A percentile compares a stretch with the other conserved stretches of the same genome.
phyloP scores from a whole-genome alignment of 2,797 vertebrate species.

The Synanceia verrucosa region DNA sequence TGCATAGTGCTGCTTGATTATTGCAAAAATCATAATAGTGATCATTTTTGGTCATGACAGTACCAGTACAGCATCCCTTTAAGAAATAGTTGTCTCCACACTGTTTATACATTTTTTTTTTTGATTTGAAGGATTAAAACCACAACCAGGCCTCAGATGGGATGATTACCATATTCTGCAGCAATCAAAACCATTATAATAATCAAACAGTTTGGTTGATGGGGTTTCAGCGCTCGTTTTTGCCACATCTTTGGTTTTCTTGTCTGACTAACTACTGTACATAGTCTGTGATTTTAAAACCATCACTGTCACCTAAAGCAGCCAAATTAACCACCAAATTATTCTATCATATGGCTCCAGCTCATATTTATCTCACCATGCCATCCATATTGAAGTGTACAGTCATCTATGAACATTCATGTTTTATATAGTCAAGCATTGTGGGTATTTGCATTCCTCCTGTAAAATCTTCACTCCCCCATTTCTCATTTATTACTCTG shows the following conservation, averaged over 20 bases:
- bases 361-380: conserved; percentile 38
- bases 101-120: background rate
- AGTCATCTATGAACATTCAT: conserved; percentile 54
- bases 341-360: conserved; percentile 8
- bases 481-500: conserved; percentile 24
- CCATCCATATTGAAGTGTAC: conserved; percentile 18
- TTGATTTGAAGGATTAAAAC: conserved; percentile 2
- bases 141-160: background rate
- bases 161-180: background rate
- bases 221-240: background rate
- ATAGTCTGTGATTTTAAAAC: conserved; percentile 4
- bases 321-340: conserved; percentile 25
- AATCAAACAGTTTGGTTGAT: background rate
- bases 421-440: conserved; percentile 51
- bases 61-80: background rate
- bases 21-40: too few species aligned
- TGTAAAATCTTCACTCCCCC: conserved; percentile 28
- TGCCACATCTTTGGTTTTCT: background rate
- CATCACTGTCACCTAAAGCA: background rate
- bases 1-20: background rate
- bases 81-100: background rate
- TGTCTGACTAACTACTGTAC: background rate
- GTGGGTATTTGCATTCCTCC: conserved; percentile 45
- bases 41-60: too few species aligned
- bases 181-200: conserved; percentile 11